A percentile compares a stretch with the other conserved stretches of the same genome.
These are phyloP conservation scores for Microctenopoma steveboyesi DNA, from an alignment of 2,797 vertebrate genomes.

Conservation along the genomic window DNA sequence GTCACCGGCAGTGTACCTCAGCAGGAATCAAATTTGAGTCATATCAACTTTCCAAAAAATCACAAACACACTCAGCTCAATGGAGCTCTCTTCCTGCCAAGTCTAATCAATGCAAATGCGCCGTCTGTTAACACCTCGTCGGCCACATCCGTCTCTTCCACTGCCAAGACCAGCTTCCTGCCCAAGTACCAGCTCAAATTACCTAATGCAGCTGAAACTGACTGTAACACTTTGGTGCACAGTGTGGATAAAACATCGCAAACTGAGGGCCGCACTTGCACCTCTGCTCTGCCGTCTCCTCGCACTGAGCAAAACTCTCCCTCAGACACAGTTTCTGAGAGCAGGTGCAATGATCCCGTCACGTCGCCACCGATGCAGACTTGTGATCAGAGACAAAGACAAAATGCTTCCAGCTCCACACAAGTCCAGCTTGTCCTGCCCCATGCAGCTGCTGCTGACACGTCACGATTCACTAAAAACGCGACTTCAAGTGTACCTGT, in stretches of 20 bases:
- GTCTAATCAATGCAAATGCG: constrained; percentile 57
- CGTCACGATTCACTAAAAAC: constrained; percentile 16
- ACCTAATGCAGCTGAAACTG: constrained; percentile 73
- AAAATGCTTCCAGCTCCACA: not conserved
- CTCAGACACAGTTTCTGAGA: constrained; percentile 14
- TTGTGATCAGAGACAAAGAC: constrained; percentile 18
- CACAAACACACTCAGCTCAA: constrained; percentile 57
- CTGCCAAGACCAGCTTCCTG: constrained; percentile 81
- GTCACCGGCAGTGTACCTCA: constrained; percentile 25
- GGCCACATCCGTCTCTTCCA: constrained; percentile 34
- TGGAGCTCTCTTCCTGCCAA: constrained; percentile 55
- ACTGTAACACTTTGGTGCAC: constrained; percentile 21
- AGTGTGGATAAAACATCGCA: constrained; percentile 21
- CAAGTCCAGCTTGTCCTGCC: constrained; percentile 28
- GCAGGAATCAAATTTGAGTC: constrained; percentile 52
- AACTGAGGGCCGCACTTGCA: not conserved
- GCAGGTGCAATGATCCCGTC: not conserved
- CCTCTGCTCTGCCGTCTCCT: constrained; percentile 24
- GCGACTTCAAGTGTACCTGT: constrained; percentile 7
- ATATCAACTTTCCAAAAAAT: constrained; percentile 52
- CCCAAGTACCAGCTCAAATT: constrained; percentile 95
- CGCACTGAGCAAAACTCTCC: constrained; percentile 20
- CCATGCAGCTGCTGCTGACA: constrained; percentile 6
- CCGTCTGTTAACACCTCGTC: constrained; percentile 41
- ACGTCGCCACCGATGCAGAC: not conserved